Evolutionary conservation across 2,888 invertebrate genomes (phyloP).

Genomic region (Hanleya hanleyi): DNA sequence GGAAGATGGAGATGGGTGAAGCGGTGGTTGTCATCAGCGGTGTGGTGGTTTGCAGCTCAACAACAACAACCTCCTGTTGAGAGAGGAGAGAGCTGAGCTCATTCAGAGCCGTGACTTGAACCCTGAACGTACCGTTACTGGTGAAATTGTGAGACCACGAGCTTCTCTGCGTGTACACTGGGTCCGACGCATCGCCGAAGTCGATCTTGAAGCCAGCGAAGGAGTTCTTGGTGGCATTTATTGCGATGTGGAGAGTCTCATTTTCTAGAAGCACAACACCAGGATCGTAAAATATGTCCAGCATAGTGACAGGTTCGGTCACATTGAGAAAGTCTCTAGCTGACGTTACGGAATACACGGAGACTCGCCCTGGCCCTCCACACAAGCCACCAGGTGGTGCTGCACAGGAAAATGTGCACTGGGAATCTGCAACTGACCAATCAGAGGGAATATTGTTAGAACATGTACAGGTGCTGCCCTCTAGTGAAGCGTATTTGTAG

Average conservation of each 20-base stretch:
- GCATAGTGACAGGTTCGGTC: constrained; percentile 9
- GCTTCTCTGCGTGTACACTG: constrained; percentile 19
- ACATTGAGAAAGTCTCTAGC: constrained; percentile 22
- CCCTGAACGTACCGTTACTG: constrained; percentile 13
- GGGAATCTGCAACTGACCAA: neutral
- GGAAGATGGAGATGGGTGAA: constrained; percentile 4
- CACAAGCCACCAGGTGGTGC: neutral
- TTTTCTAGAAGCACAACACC: constrained; percentile 16
- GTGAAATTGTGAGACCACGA: constrained; percentile 5
- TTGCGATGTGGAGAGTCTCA: constrained; percentile 14
- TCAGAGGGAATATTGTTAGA: neutral
- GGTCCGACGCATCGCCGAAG: constrained; percentile 14
- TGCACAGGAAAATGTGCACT: neutral
- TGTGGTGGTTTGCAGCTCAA: neutral
- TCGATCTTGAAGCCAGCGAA: constrained; percentile 32
- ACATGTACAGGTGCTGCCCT: constrained; percentile 17
- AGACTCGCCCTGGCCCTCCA: constrained; percentile 10
- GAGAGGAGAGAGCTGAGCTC: constrained; percentile 24
- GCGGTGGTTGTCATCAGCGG: neutral
- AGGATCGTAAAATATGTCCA: constrained; percentile 14
- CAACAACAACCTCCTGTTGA: neutral
- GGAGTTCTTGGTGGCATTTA: constrained; percentile 18
- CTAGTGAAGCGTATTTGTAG: neutral
- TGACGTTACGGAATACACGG: constrained; percentile 14
- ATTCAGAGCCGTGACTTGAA: constrained; percentile 32